Evolutionary conservation across 1,140 invertebrate species (phyloP).

Genomic region (Drosophila guanche): DNA sequence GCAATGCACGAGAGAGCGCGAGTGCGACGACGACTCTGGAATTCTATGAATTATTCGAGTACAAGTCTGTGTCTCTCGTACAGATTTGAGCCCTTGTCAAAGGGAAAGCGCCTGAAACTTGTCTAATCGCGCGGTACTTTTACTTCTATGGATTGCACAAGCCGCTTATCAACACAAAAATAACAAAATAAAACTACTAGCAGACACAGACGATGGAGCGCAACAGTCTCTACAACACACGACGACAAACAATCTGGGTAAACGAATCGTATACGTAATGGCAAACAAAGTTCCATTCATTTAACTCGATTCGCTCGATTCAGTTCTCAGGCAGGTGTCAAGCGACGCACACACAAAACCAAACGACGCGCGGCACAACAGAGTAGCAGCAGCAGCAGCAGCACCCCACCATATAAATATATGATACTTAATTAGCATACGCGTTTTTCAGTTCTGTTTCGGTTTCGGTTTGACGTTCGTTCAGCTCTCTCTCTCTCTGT

Average conservation of each 20-base stretch:
- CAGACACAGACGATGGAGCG: conserved; percentile 1
- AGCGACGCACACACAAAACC: conserved; percentile 45
- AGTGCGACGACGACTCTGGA: conserved; percentile 31
- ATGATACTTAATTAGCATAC: conserved; percentile 45
- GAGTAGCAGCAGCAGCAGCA: conserved; percentile 5
- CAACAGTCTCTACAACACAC: conserved; percentile 1
- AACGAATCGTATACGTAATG: conserved; percentile 60
- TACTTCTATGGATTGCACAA: conserved; percentile 16
- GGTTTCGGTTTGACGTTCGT: background rate
- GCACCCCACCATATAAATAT: conserved; percentile 41
- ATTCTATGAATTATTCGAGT: conserved; percentile 22
- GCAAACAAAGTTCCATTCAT: conserved; percentile 52
- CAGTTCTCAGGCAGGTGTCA: conserved; percentile 64
- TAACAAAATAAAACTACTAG: conserved; percentile 16
- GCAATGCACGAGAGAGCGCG: conserved; percentile 11
- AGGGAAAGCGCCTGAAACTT: conserved; percentile 1
- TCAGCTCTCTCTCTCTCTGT: conserved; percentile 18
- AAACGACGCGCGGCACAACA: conserved; percentile 23
- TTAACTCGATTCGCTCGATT: conserved; percentile 48
- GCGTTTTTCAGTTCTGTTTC: conserved; percentile 6
- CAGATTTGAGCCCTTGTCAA: conserved; percentile 15
- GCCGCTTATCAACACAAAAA: conserved; percentile 24
- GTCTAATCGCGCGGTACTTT: conserved; percentile 19
- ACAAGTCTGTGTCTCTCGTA: no score
- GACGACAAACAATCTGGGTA: conserved; percentile 34